Conservation (phyloP, 37 sponge, comb jelly and placozoan genomes). For the Agelas oroides region DNA sequence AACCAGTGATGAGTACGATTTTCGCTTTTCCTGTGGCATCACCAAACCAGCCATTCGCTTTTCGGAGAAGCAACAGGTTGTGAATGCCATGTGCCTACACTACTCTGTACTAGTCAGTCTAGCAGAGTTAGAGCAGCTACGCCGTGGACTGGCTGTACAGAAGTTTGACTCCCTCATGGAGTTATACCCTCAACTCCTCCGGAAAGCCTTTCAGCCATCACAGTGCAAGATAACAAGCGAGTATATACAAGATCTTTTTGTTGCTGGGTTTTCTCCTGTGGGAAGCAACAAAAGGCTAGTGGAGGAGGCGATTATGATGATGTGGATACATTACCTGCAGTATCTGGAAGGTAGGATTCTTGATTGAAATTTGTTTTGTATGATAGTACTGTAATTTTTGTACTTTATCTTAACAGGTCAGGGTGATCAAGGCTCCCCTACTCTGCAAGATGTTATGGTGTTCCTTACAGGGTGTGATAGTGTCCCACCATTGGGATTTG, state of each 20-base stretch:
- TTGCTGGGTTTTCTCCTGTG: constrained; percentile 6
- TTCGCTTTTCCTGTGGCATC: constrained; percentile 32
- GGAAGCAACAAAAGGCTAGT: neutral
- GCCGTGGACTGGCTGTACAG: constrained; percentile 4
- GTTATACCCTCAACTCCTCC: neutral
- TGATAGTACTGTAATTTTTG: neutral
- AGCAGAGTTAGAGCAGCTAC: constrained; percentile 48
- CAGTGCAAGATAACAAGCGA: neutral
- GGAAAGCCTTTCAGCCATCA: neutral
- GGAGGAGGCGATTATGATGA: neutral
- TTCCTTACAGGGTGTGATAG: constrained; percentile 16
- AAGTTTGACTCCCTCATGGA: constrained; percentile 19
- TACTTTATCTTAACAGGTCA: neutral
- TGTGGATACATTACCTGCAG: constrained; percentile 11
- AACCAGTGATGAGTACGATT: constrained; percentile 21
- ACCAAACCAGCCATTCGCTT: constrained; percentile 13
- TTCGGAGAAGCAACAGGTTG: constrained; percentile 20
- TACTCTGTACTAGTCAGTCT: constrained; percentile 21
- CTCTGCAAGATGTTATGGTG: constrained; percentile 13
- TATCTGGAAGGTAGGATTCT: constrained; percentile 2
- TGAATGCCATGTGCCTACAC: constrained; percentile 27
- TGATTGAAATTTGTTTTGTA: no score
- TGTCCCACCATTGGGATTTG: constrained; percentile 13
- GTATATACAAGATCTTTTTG: constrained; percentile 5
- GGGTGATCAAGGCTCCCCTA: constrained; percentile 2